Conservation (phyloP, 2,888 invertebrate species). For the Branchellion lobata region DNA sequence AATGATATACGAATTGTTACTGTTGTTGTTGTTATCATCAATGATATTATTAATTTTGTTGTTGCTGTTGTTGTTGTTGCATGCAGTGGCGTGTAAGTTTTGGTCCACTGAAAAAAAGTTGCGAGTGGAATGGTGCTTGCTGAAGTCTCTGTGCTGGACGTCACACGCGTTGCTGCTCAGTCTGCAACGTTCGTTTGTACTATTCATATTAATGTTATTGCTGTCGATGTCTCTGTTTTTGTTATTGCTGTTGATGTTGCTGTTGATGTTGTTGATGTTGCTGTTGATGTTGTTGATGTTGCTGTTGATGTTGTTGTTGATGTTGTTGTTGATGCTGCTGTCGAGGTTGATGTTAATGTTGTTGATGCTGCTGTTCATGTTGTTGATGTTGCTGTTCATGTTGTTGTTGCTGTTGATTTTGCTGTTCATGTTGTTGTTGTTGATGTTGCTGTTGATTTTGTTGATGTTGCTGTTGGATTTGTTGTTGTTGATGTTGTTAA, state of each 20-base stretch:
- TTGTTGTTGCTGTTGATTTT: no score
- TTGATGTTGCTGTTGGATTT: no score
- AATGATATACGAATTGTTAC: neutral
- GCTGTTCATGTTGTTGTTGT: no score
- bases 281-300: neutral
- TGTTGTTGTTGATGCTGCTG: neutral
- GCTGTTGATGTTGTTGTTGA: constrained; percentile 3
- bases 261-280: constrained; percentile 7
- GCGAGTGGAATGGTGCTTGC: no score
- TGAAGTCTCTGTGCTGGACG: no score
- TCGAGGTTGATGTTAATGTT: neutral
- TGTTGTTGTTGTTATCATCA: neutral
- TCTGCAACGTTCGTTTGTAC: neutral
- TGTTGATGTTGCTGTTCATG: neutral
- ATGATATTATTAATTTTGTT: no score
- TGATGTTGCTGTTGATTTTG: no score
- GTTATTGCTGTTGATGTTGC: neutral
- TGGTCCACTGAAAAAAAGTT: no score
- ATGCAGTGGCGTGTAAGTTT: no score
- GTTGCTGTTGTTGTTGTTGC: no score
- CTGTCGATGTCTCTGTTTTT: neutral
- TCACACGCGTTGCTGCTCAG: neutral
- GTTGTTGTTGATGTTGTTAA: no score
- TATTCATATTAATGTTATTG: neutral
- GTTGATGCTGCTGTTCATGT: neutral